phyloP scores from a whole-genome alignment of 2,797 vertebrate genomes.

The Sebastes iracundus region DNA sequence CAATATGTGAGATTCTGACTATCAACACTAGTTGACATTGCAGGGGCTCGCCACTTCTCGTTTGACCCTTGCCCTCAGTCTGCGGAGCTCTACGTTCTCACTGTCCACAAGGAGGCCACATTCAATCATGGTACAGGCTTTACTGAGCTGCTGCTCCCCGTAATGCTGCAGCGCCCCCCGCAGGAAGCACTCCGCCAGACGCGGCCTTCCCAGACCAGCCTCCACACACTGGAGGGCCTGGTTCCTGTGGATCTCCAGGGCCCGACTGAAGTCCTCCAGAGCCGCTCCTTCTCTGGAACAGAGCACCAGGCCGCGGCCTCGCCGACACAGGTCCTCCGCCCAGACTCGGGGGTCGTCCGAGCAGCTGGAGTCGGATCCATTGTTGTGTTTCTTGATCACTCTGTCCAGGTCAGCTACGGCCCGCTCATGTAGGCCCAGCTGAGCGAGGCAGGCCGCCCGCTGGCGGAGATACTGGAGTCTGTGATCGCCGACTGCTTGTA shows the following conservation, averaged over 20 bases:
- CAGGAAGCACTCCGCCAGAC: constrained; percentile 80
- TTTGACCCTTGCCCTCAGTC: constrained; percentile 85
- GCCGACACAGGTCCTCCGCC: constrained; percentile 86
- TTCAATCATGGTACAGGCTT: constrained; percentile 86
- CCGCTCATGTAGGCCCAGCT: constrained; percentile 77
- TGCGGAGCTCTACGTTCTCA: constrained; percentile 84
- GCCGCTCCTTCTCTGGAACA: constrained; percentile 80
- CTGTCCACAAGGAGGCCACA: constrained; percentile 85
- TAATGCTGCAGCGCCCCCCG: constrained; percentile 78
- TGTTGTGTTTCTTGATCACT: constrained; percentile 77
- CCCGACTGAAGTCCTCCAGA: constrained; percentile 84
- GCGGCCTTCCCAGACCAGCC: constrained; percentile 71
- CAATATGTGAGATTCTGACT: not conserved
- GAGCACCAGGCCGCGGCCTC: constrained; percentile 83
- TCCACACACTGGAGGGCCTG: constrained; percentile 79
- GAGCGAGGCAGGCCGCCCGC: constrained; percentile 85
- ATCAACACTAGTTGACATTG: constrained; percentile 83
- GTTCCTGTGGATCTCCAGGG: constrained; percentile 83
- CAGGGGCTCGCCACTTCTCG: constrained; percentile 86
- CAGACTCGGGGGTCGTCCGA: constrained; percentile 55
- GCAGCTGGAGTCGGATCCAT: not conserved
- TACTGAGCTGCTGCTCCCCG: constrained; percentile 77
- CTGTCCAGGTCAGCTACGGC: constrained; percentile 86
- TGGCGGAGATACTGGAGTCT: constrained; percentile 81
- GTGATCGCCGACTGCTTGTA: constrained; percentile 74